These are phyloP conservation scores for Saturnia pavonia DNA, from an alignment of 2,888 invertebrate species.

Conservation along the genomic window DNA sequence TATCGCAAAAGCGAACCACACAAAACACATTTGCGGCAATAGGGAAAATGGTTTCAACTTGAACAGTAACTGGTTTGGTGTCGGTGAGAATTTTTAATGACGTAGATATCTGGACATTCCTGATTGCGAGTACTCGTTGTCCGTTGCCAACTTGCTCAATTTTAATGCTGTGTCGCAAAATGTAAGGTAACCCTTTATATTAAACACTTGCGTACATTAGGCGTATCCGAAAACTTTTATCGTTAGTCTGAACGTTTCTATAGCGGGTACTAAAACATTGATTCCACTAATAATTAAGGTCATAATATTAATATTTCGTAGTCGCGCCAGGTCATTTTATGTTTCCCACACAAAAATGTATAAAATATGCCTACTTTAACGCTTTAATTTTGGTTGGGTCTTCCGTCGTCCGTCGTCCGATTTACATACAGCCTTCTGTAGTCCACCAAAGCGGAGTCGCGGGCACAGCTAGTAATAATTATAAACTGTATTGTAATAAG, in stretches of 20 bases:
- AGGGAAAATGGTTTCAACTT: constrained; percentile 17
- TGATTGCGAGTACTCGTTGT: background rate
- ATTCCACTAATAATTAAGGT: background rate
- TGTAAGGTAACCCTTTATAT: background rate
- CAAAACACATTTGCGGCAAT: constrained; percentile 11
- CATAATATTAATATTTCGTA: background rate
- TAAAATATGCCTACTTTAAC: too few species aligned
- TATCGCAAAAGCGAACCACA: constrained; percentile 13
- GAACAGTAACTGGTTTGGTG: constrained; percentile 14
- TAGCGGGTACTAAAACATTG: background rate
- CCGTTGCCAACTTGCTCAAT: background rate
- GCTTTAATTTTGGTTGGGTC: too few species aligned
- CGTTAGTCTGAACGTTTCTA: background rate
- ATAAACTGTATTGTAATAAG: too few species aligned
- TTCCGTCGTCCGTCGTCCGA: too few species aligned
- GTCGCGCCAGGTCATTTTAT: too few species aligned
- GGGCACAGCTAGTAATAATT: too few species aligned
- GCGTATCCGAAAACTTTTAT: background rate
- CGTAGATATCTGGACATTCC: constrained; percentile 12
- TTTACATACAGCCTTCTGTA: too few species aligned
- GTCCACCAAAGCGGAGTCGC: too few species aligned
- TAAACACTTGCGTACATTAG: background rate
- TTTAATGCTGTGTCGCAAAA: background rate
- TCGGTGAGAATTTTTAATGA: constrained; percentile 14
- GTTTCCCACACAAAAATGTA: too few species aligned